phyloP scores from a whole-genome alignment of 1,140 invertebrate genomes.

The Meloidogyne floridensis region DNA sequence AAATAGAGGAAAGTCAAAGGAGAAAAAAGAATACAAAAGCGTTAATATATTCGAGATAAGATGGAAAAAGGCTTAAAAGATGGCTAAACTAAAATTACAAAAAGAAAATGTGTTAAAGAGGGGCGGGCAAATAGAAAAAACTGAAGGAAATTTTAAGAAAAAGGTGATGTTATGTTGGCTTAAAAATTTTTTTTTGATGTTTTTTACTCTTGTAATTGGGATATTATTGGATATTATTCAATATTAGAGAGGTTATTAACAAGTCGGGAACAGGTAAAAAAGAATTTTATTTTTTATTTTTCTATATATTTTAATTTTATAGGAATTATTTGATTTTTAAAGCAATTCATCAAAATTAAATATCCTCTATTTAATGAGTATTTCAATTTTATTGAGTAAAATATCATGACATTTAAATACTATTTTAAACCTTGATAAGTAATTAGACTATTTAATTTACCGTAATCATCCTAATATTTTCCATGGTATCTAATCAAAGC shows the following conservation, averaged over 20 bases:
- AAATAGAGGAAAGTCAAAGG: not conserved
- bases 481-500: too few relatives aligned
- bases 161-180: not conserved
- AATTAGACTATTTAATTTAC: too few relatives aligned
- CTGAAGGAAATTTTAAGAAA: not conserved
- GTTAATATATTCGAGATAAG: conserved; percentile 7
- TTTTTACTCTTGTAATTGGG: not conserved
- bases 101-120: not conserved
- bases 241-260: not conserved
- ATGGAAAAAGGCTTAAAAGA: not conserved
- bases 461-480: too few relatives aligned
- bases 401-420: too few relatives aligned
- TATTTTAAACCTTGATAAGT: too few relatives aligned
- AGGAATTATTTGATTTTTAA: too few relatives aligned
- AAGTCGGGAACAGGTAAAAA: too few relatives aligned
- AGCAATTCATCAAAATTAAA: too few relatives aligned
- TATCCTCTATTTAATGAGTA: too few relatives aligned
- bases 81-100: not conserved
- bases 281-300: too few relatives aligned
- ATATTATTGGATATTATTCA: not conserved
- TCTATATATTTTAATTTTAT: too few relatives aligned
- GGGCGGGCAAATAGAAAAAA: not conserved
- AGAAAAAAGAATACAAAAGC: conserved; percentile 1
- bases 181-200: not conserved
- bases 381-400: too few relatives aligned